These are phyloP conservation scores for Sebastes hopkinsi DNA, from an alignment of 2,797 vertebrate species.

Conservation along the genomic window DNA sequence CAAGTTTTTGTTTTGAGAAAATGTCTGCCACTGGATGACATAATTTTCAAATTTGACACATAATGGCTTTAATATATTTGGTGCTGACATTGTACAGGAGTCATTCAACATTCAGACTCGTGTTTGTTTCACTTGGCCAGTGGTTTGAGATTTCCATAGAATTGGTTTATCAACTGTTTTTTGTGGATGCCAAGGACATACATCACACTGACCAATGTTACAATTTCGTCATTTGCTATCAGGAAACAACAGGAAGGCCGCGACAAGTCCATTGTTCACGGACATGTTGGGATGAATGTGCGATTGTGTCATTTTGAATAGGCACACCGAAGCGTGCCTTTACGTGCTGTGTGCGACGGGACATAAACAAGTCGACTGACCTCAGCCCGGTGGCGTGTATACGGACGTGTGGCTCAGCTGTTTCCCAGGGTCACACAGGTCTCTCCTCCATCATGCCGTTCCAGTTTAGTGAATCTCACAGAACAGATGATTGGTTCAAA, in stretches of 20 bases:
- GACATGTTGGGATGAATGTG: conserved; percentile 15
- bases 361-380: neutral
- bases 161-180: neutral
- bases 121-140: neutral
- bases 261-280: conserved; percentile 24
- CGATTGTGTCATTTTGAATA: conserved; percentile 22
- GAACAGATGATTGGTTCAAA: conserved; percentile 1
- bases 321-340: neutral
- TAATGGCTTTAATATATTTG: too few species aligned
- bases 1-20: too few species aligned
- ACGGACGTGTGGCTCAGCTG: neutral
- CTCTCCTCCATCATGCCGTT: neutral
- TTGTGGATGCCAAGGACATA: neutral
- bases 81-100: too few species aligned
- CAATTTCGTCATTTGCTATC: conserved; percentile 12
- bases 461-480: neutral
- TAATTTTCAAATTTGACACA: too few species aligned
- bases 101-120: neutral
- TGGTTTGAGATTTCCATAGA: neutral
- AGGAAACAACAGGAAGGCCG: conserved; percentile 32
- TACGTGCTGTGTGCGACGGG: neutral
- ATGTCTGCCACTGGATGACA: too few species aligned
- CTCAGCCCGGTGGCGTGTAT: neutral
- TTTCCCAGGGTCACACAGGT: neutral
- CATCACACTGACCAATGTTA: neutral